A percentile compares a stretch with the other conserved stretches of the same genome.
Conservation (phyloP, 2,888 invertebrate genomes). For the Halictus quadricinctus region DNA sequence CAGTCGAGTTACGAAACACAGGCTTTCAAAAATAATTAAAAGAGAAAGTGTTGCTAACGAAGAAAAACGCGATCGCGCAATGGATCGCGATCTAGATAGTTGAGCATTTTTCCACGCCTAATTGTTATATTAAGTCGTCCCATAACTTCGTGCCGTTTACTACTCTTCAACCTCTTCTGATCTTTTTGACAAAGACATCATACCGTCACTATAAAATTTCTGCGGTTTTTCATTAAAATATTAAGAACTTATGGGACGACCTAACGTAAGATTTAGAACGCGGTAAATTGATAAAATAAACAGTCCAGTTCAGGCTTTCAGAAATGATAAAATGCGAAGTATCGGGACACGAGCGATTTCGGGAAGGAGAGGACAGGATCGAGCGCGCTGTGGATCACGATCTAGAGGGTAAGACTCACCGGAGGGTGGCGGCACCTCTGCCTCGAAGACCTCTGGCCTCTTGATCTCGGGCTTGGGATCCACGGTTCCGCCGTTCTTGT, state of each 20-base stretch:
- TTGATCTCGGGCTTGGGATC: conserved; percentile 69
- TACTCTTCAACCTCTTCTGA: too few relatives aligned
- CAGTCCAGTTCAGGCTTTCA: background rate
- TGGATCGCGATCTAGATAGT: background rate
- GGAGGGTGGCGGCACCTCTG: conserved; percentile 66
- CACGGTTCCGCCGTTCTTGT: conserved; percentile 71
- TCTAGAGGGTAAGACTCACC: conserved; percentile 59
- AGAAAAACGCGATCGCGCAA: background rate
- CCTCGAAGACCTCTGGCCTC: conserved; percentile 68
- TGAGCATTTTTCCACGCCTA: background rate
- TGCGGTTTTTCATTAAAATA: too few relatives aligned
- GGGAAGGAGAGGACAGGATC: background rate
- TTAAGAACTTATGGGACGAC: too few relatives aligned
- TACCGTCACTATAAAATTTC: too few relatives aligned
- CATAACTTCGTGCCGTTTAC: too few relatives aligned
- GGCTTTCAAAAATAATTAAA: background rate
- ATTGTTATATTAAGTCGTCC: background rate
- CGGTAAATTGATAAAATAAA: background rate
- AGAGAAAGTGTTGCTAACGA: background rate
- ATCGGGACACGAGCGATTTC: background rate
- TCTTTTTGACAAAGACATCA: too few relatives aligned
- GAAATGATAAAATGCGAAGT: background rate
- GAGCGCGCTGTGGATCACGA: background rate
- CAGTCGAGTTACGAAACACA: background rate
- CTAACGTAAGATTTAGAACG: too few relatives aligned